A percentile compares a stretch with the other conserved stretches of the same genome.
These are phyloP conservation scores for Florisuga fusca DNA, from an alignment of 2,797 vertebrate species.

Conservation along the genomic window DNA sequence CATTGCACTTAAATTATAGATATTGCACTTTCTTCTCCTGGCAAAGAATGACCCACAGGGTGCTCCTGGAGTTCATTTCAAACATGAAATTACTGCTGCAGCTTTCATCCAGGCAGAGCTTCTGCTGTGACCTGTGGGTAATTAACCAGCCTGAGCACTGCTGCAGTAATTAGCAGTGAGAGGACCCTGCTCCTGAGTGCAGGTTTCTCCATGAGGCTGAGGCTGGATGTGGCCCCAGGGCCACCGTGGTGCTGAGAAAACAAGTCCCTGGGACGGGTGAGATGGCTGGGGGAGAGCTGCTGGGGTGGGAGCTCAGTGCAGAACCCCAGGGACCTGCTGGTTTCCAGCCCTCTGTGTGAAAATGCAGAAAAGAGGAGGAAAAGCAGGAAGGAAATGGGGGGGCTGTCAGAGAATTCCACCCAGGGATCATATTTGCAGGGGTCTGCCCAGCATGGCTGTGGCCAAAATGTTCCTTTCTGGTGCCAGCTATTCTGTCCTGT, in stretches of 20 bases:
- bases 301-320: no score
- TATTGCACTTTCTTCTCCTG: not conserved
- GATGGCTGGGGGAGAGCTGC: not conserved
- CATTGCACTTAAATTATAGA: not conserved
- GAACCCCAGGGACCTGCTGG: not conserved
- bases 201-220: no score
- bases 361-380: not conserved
- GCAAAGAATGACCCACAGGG: not conserved
- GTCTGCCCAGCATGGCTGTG: not conserved
- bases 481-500: fast-evolving
- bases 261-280: not conserved
- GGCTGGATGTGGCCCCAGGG: not conserved
- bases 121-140: not conserved
- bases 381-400: not conserved
- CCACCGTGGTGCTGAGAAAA: fast-evolving
- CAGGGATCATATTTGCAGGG: fast-evolving
- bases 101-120: not conserved
- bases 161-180: conserved; percentile 10
- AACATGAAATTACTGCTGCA: not conserved
- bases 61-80: not conserved
- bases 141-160: not conserved
- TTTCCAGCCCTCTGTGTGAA: not conserved
- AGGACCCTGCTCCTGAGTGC: no score
- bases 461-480: not conserved
- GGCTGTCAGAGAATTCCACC: no score